Evolutionary conservation across 2,888 invertebrate genomes (phyloP).

Genomic region (Pandemis heparana): DNA sequence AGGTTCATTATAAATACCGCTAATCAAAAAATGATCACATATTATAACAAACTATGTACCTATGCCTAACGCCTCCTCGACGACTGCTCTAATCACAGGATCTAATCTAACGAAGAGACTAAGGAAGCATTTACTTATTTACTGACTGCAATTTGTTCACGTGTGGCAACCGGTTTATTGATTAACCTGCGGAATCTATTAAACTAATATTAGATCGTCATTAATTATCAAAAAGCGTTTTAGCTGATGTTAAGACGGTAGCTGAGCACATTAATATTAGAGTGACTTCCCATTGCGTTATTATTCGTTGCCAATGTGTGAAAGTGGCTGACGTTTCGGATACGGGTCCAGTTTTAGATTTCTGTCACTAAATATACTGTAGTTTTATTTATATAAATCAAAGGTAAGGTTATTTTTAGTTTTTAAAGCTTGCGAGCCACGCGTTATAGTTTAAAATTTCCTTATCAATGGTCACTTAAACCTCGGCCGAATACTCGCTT

Average conservation of each 20-base stretch:
- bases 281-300: background rate
- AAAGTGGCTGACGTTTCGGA: background rate
- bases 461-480: background rate
- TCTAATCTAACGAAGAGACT: background rate
- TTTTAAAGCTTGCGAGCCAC: background rate
- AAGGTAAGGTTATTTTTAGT: background rate
- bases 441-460: no score
- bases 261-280: background rate
- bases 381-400: background rate
- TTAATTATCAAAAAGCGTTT: background rate
- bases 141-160: background rate
- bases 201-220: background rate
- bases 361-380: background rate
- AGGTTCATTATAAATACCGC: conserved; percentile 73
- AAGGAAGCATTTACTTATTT: conserved; percentile 3
- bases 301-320: background rate
- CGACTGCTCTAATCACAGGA: no score
- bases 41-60: conserved; percentile 19
- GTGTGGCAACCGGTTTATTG: background rate
- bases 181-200: background rate
- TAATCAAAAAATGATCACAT: conserved; percentile 72
- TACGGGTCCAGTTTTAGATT: background rate
- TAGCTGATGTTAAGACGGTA: background rate
- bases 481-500: background rate
- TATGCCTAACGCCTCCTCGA: background rate